Percentiles rank a stretch among this genome's conserved stretches.
Evolutionary conservation across 2,888 invertebrate genomes (phyloP).

Genomic region (Phalera bucephala): DNA sequence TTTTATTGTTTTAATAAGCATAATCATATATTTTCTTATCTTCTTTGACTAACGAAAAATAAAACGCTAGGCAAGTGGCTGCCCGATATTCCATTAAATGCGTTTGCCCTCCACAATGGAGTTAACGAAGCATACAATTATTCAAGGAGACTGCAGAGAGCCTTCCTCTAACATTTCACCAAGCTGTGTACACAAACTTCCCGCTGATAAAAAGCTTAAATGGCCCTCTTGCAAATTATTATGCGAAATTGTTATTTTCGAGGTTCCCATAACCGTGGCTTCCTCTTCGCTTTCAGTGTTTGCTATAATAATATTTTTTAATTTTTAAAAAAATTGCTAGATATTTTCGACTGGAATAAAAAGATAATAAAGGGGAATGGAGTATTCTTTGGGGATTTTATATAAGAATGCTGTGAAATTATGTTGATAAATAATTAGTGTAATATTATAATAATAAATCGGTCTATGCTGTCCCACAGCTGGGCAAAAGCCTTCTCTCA

Average conservation of each 20-base stretch:
- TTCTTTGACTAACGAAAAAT: no score
- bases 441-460: no score
- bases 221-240: conserved; percentile 73
- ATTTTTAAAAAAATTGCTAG: conserved; percentile 61
- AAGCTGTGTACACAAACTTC: conserved; percentile 75
- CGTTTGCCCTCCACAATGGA: conserved; percentile 65
- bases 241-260: conserved; percentile 73
- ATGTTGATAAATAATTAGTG: no score
- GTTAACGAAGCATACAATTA: conserved; percentile 77
- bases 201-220: conserved; percentile 77
- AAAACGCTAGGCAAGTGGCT: conserved; percentile 22
- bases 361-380: no score
- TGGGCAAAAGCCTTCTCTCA: no score
- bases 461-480: no score
- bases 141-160: conserved; percentile 67
- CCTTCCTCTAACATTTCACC: conserved; percentile 65
- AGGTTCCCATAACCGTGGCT: conserved; percentile 53
- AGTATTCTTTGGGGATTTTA: no score
- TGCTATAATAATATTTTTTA: conserved; percentile 56
- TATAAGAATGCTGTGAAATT: no score
- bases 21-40: no score
- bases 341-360: no score
- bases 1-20: no score
- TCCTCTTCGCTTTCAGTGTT: conserved; percentile 43
- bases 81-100: conserved; percentile 52